These are phyloP conservation scores for Grammomys surdaster DNA, from an alignment of 2,113 vertebrate species.

Conservation along the genomic window DNA sequence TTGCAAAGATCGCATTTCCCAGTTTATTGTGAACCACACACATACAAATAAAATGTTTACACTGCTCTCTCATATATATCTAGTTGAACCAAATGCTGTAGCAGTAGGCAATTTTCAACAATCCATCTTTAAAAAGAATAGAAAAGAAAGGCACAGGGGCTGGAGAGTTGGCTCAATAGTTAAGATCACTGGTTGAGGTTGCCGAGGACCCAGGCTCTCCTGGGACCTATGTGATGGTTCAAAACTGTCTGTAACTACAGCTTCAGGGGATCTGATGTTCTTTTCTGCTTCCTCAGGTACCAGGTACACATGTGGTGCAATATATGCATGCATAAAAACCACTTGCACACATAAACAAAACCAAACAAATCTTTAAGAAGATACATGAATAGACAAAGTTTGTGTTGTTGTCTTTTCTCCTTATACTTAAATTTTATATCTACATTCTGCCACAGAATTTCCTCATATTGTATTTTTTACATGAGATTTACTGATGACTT, in stretches of 20 bases:
- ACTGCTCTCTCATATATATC: slow-evolving; percentile 37
- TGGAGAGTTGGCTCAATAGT: not conserved
- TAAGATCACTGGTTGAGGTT: not conserved
- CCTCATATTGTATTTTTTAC: slow-evolving; percentile 8
- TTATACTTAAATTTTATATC: slow-evolving; percentile 30
- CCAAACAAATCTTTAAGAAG: slow-evolving; percentile 22
- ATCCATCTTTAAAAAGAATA: not conserved
- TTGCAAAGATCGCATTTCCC: slow-evolving; percentile 31
- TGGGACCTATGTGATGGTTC: not conserved
- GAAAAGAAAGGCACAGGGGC: not conserved
- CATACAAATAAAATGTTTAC: slow-evolving; percentile 34
- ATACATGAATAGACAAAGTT: not conserved
- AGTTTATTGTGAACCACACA: slow-evolving; percentile 19
- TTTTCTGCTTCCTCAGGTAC: not conserved
- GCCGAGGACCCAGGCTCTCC: not conserved
- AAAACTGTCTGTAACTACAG: not conserved
- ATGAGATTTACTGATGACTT: not conserved
- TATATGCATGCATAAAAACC: not conserved
- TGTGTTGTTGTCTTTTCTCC: slow-evolving; percentile 7
- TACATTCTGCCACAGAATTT: slow-evolving; percentile 21
- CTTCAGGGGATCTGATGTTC: not conserved
- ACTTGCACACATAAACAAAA: not conserved
- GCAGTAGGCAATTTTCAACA: slow-evolving; percentile 52
- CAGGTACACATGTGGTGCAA: not conserved
- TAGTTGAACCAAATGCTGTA: slow-evolving; percentile 43